These are phyloP conservation scores for Hydrolagus affinis DNA, from an alignment of 2,113 vertebrate genomes.

Conservation along the genomic window DNA sequence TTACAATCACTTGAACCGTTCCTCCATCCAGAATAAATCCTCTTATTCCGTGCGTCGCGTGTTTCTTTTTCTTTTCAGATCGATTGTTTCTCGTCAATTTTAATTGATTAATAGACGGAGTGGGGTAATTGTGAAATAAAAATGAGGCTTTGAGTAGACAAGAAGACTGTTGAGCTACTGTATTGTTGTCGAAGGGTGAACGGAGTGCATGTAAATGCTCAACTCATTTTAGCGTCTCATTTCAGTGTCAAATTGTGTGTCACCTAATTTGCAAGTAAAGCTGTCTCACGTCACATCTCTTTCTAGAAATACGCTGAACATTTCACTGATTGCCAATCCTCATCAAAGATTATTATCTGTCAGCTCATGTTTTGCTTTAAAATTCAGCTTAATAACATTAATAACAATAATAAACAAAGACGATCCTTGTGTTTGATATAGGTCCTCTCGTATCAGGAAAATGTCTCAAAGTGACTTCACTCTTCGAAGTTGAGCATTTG, in stretches of 20 bases:
- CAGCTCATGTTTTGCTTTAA: too few relatives aligned
- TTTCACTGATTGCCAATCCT: not conserved
- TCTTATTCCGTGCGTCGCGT: not conserved
- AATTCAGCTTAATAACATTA: too few relatives aligned
- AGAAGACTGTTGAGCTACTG: not conserved
- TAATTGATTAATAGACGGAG: slow-evolving; percentile 4
- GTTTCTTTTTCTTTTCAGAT: not conserved
- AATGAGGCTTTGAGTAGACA: not conserved
- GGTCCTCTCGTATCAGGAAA: too few relatives aligned
- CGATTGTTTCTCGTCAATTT: not conserved
- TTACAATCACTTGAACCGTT: slow-evolving; percentile 2
- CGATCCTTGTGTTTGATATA: too few relatives aligned
- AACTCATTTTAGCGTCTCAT: not conserved
- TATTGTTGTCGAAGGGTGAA: not conserved
- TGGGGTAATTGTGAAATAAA: not conserved
- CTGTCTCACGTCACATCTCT: not conserved
- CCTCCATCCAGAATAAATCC: not conserved
- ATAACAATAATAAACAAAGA: too few relatives aligned
- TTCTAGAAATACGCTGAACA: not conserved
- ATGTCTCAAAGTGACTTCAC: too few relatives aligned
- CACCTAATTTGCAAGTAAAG: not conserved
- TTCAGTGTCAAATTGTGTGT: not conserved
- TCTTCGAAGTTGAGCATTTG: too few relatives aligned
- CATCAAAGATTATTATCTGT: too few relatives aligned
- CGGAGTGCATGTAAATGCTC: not conserved